Evolutionary conservation across 2,888 invertebrate species (phyloP), one percentile per base, ranked within the genome.

Genomic region (Anthoptus insignis): DNA sequence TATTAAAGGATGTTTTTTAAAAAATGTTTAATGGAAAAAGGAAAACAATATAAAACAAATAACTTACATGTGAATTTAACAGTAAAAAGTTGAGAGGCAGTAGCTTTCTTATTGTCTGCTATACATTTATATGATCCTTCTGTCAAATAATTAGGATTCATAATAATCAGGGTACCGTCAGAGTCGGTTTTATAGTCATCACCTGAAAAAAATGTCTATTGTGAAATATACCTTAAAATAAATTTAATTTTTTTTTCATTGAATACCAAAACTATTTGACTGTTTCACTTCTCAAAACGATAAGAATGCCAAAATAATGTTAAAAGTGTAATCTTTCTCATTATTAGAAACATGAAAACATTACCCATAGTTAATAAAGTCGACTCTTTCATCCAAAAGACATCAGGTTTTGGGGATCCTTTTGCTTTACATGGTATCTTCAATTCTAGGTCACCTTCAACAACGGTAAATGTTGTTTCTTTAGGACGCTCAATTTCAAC

Each of bases 371-470:
- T 3, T 6, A 59, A 21, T 3, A 14, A 6, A 13, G 24, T 14
- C 0, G 1, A 27, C 13, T 52, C n/a, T 27, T 3, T 27, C 4
- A 13, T 9, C 59, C 50, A 50, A 37, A 39, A 52, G 6, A 52
- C 14, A 27, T 39, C 29, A 13, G 59, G 59, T 16, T 39, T n/a
- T 3, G 59, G 59, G 8, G n/a, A 39, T 39, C 59, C 59, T 39
- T 19, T 59, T 8, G 50, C 52, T 19, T 52, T 59, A 29, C 59
- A 59, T 27, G 59, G 59, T 24, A 59, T 52, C 29, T 7, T 59
- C 11, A 59, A n/a, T 7, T 29, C 13, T 3, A n/a, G 9, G 24
- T 59, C 59, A n/a, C 21, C 6, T 52, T 59, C 39, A n/a, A 52
- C 6, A 7, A 21, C 9, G 8, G 16, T 29, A 19, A 59, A 59